A percentile compares a stretch with the other conserved stretches of the same genome.
Conservation (phyloP, 2,113 vertebrate species). For the Speoplatyrhinus poulsoni region DNA sequence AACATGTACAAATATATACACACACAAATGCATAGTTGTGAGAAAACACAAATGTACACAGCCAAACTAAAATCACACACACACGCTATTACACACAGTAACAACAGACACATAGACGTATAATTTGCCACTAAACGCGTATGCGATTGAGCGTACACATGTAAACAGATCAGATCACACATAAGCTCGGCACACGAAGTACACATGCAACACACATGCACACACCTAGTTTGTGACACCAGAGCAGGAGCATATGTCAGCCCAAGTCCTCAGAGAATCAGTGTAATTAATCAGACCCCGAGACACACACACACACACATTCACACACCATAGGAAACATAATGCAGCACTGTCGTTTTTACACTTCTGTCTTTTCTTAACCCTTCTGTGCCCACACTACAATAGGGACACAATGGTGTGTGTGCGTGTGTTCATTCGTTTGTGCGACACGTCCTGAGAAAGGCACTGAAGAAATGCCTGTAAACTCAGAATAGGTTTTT, state of each 20-base stretch:
- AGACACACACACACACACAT: constrained; percentile 42
- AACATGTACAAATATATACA: background rate
- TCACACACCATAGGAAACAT: constrained; percentile 29
- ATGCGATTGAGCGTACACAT: constrained; percentile 20
- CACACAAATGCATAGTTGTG: background rate
- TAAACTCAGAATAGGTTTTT: too few relatives aligned
- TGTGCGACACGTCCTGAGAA: too few relatives aligned
- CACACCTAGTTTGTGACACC: constrained; percentile 50
- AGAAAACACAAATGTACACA: background rate
- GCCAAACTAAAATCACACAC: background rate
- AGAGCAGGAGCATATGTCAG: constrained; percentile 71
- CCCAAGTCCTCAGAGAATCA: constrained; percentile 62
- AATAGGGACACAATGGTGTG: background rate
- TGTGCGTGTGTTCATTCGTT: background rate
- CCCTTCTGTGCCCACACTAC: background rate
- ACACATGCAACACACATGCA: constrained; percentile 6
- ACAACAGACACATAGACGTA: too few relatives aligned
- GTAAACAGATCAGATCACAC: constrained; percentile 19
- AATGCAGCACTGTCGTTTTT: constrained; percentile 29
- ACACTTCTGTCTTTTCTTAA: background rate
- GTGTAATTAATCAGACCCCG: constrained; percentile 71
- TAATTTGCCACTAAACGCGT: constrained; percentile 21
- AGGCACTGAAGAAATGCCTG: too few relatives aligned
- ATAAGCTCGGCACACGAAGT: constrained; percentile 10
- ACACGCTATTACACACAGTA: background rate